Evolutionary conservation across 2,888 invertebrate species (phyloP).

Genomic region (Synergus umbraculus): DNA sequence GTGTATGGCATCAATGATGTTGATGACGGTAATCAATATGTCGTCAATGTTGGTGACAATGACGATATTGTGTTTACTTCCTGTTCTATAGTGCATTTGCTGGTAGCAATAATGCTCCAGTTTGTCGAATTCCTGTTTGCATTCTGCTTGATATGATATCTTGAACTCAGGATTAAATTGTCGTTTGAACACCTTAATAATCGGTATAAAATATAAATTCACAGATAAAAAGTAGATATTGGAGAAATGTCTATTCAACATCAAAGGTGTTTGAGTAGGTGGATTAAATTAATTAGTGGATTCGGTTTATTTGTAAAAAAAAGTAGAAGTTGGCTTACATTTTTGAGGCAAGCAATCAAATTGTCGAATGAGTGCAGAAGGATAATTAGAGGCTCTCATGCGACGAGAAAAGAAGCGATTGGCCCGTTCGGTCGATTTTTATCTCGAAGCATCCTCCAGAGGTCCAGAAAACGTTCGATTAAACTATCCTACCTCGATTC

Average conservation of each 20-base stretch:
- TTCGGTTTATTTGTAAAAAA: not conserved
- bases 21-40: constrained; percentile 13
- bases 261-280: not conserved
- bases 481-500: constrained; percentile 41
- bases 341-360: constrained; percentile 17
- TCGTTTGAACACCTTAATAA: no score
- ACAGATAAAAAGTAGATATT: not conserved
- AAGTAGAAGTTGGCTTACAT: not conserved
- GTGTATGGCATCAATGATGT: constrained; percentile 7
- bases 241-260: not conserved
- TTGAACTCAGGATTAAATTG: not conserved
- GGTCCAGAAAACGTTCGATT: constrained; percentile 41
- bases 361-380: constrained; percentile 16
- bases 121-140: not conserved
- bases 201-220: not conserved
- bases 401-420: constrained; percentile 13
- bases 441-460: constrained; percentile 37
- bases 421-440: constrained; percentile 30
- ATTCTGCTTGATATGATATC: not conserved
- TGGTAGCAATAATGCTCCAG: not conserved
- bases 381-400: constrained; percentile 28
- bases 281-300: not conserved
- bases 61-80: constrained; percentile 33
- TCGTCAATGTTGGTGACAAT: not conserved
- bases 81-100: constrained; percentile 18